Evolutionary conservation across 2,888 invertebrate genomes (phyloP).

Genomic region (Abrostola tripartita): DNA sequence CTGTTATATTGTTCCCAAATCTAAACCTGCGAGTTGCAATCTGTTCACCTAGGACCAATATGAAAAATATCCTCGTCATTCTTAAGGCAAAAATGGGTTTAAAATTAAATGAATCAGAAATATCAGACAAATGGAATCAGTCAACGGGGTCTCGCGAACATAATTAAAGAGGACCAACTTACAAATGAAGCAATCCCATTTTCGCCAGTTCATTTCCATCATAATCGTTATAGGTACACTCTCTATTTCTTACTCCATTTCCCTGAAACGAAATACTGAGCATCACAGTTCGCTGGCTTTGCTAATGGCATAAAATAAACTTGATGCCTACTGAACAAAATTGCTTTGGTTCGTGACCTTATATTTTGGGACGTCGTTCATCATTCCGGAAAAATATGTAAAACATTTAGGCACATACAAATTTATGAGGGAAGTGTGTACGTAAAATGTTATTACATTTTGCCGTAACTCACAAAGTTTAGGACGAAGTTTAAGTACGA

Average conservation of each 20-base stretch:
- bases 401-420: conserved; percentile 12
- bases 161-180: conserved; percentile 31
- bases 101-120: no score
- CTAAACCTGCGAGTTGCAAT: no score
- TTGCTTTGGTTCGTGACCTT: background rate
- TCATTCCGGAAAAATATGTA: conserved; percentile 6
- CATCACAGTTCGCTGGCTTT: conserved; percentile 8
- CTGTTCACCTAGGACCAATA: no score
- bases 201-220: conserved; percentile 56
- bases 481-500: no score
- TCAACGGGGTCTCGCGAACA: conserved; percentile 1
- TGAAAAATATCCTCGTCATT: no score
- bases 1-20: no score
- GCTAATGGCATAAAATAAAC: conserved; percentile 19
- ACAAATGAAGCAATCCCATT: conserved; percentile 57
- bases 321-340: conserved; percentile 3
- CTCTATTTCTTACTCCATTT: conserved; percentile 56
- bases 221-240: conserved; percentile 54
- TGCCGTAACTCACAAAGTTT: background rate
- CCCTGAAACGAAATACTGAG: conserved; percentile 52
- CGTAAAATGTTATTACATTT: conserved; percentile 18
- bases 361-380: background rate
- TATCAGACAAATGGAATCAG: conserved; percentile 11
- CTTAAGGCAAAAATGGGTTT: no score
- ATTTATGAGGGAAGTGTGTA: conserved; percentile 12